Conservation (phyloP, 2,113 vertebrate genomes). For the Apteryx mantelli region DNA sequence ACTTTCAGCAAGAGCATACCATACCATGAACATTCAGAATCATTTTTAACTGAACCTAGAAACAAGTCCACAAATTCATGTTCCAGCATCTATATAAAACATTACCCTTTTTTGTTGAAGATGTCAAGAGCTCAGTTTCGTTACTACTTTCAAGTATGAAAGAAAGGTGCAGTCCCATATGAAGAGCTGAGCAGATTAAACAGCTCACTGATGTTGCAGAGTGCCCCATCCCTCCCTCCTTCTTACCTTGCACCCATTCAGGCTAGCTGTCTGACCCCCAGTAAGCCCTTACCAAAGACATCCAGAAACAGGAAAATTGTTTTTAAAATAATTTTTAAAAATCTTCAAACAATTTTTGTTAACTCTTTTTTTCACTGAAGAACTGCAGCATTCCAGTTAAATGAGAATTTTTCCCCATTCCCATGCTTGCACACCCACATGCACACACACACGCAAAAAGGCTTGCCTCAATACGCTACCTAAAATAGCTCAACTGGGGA, state of each 20-base stretch:
- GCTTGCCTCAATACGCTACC: fast-evolving
- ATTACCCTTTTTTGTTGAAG: not conserved
- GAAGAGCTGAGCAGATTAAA: not conserved
- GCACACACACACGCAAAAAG: too few relatives aligned
- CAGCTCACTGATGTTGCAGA: not conserved
- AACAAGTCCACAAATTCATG: not conserved
- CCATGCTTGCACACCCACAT: fast-evolving
- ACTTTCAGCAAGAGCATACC: not conserved
- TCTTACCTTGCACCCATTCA: not conserved
- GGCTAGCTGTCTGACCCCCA: not conserved
- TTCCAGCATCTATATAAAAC: not conserved
- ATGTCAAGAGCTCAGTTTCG: not conserved
- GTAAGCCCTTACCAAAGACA: not conserved
- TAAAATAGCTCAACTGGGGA: not conserved
- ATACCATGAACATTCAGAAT: not conserved
- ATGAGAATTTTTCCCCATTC: not conserved
- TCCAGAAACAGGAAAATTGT: not conserved
- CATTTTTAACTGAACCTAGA: not conserved
- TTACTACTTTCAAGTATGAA: not conserved
- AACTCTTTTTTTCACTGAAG: fast-evolving
- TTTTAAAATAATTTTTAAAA: not conserved
- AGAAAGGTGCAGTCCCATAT: not conserved
- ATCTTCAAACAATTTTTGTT: not conserved
- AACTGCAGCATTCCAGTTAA: not conserved
- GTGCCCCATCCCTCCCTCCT: not conserved